Evolutionary conservation across 2,113 vertebrate genomes (phyloP).

Genomic region (Atrichornis clamosus): DNA sequence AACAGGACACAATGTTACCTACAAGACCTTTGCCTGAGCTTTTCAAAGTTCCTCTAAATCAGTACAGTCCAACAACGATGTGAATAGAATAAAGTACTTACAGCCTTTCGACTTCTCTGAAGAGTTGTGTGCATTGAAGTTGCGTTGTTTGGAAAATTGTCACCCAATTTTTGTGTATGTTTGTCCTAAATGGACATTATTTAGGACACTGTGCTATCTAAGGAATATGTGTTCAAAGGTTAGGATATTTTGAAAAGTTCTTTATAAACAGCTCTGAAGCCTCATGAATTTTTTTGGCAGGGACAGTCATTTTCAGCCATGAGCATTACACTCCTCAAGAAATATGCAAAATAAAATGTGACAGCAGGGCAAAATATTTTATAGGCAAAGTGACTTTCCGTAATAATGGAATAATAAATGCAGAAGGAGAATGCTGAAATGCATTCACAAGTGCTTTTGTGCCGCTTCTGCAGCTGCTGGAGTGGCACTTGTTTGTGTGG

Average conservation of each 20-base stretch:
- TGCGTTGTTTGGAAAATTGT: not conserved
- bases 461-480: not conserved
- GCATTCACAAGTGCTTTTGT: not conserved
- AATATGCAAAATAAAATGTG: constrained; percentile 43
- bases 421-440: not conserved
- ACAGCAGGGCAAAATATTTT: constrained; percentile 47
- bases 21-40: not conserved
- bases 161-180: not conserved
- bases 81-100: not conserved
- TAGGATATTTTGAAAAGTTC: not conserved
- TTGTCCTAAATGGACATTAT: not conserved
- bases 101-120: not conserved
- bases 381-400: constrained; percentile 40
- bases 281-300: constrained; percentile 31
- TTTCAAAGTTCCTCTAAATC: not conserved
- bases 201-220: not conserved
- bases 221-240: not conserved
- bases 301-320: constrained; percentile 5
- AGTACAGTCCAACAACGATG: not conserved
- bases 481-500: not conserved
- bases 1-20: not conserved
- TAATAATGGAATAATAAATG: constrained; percentile 60
- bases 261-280: not conserved
- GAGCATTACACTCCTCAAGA: constrained; percentile 13
- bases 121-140: not conserved